Base-by-base conservation (phyloP, 2,888 invertebrate genomes). In the Reticulitermes lucifugus region DNA sequence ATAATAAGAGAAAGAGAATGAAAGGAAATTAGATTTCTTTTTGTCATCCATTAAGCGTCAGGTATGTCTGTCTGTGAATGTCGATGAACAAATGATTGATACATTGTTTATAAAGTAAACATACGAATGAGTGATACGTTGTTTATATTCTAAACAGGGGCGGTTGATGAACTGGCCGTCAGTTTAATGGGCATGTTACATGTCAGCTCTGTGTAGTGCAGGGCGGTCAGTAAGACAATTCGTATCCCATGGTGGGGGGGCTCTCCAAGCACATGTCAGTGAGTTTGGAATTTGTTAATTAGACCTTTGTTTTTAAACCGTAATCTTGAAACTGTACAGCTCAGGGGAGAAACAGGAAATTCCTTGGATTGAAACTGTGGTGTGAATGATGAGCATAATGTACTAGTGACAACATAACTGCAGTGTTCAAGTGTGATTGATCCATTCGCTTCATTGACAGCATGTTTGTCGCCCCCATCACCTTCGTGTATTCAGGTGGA, bases 21-120 rank as follows among this genome's bases (percentile, higher is more conserved):
- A 82, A 71, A 51, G 46, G 9, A 59, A 92, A 92, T 91, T 91
- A 91, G 6, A 60, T 60, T 22, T 60, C 25, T 25, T 21, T 6
- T 21, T 60, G 60, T 60, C 35, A 65, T 65, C 6, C 55, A n/a
- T n/a, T n/a, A 65, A 65, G 65, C n/a, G 65, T 65, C 12, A 2
- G 25, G 65, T 25, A 65, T 65, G n/a, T 25, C 6, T 4, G 60
- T 65, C n/a, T 65, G 55, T 6, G 65, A 65, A 65, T 65, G 25
- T 25, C 7, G 12, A 55, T 65, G 25, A n/a, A 55, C 18, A 18
- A 18, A 55, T 55, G 55, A 18, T 14, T 18, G 55, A 55, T 55
- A 2, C 55, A 18, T 14, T 55, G 55, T 55, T 55, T 55, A 55
- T 55, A 55, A 46, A 55, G 14, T 55, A 55, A 18, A 18, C 55